Base-by-base conservation (phyloP, 2,888 invertebrate species). In the Sclerodermus sp. region DNA sequence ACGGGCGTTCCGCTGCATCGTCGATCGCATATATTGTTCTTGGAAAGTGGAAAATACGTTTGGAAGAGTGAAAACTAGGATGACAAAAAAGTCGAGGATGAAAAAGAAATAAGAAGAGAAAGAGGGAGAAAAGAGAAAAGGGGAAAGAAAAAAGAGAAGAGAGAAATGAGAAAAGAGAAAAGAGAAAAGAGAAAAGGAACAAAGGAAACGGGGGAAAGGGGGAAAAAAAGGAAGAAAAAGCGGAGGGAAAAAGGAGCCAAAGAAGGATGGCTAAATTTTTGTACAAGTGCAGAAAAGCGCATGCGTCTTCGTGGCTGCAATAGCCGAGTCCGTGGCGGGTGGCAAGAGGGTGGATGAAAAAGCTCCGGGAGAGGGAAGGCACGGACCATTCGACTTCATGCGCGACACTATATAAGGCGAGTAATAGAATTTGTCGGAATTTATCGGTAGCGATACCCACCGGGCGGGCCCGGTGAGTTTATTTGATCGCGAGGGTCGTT, bases 361-460 rank as follows among this genome's bases (percentile, higher is more conserved):
- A 17, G 45, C 45, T 45, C 44, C 36, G 45, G 51, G 46, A 38
- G 17, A 31, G 37, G 40, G 42, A 39, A 40, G 41, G 47, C 53
- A 53, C 43, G 54, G 52, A 54, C 61, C 57, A 56, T 63, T 70
- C 58, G 66, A 69, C 66, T 68, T 66, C 62, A 63, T 65, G 65
- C 58, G 60, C 65, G 64, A 67, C 64, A 64, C 67, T 71, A 67
- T 65, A 67, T 71, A 70, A 67, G 63, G 58, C 51, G 49, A 61
- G 62, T 70, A 70, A 70, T 72, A 66, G 67, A 70, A 72, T 72
- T 72, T 70, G 66, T 66, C 63, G 64, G 46, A 70, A 72, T 71
- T 71, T 71, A 71, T 71, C 63, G 64, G 60, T 57, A 53, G 56
- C 60, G 65, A 66, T 69, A 68, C 58, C 42, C 54, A 54, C 41